Evolutionary conservation across 2,888 invertebrate genomes (phyloP).

Genomic region (Rhogogaster chlorosoma): DNA sequence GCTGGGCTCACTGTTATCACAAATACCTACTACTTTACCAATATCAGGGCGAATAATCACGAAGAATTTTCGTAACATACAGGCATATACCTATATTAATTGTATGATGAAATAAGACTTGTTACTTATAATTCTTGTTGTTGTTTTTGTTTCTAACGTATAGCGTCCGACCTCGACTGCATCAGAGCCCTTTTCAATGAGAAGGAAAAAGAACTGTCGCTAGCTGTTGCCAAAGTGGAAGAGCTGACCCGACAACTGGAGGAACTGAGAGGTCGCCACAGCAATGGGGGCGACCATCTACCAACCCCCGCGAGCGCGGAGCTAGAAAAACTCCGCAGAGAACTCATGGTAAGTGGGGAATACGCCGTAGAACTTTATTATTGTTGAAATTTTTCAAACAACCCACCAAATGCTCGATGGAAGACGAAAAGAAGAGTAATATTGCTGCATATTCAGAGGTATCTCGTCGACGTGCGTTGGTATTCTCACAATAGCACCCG

Average conservation of each 20-base stretch:
- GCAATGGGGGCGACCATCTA: slow-evolving; percentile 76
- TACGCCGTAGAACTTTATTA: not conserved
- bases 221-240: slow-evolving; percentile 99
- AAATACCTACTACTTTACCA: not conserved
- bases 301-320: slow-evolving; percentile 90
- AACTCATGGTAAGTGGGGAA: slow-evolving; percentile 88
- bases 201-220: slow-evolving; percentile 96
- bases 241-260: slow-evolving; percentile 97
- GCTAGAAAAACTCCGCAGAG: slow-evolving; percentile 94
- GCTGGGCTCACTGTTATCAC: not conserved
- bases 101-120: not conserved
- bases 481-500: not conserved
- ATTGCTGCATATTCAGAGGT: not conserved
- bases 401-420: not conserved
- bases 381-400: not conserved
- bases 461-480: not conserved
- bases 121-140: not conserved
- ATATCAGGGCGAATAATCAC: not conserved
- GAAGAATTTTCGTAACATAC: not conserved
- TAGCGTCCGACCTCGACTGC: slow-evolving; percentile 97
- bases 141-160: slow-evolving; percentile 62
- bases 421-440: not conserved
- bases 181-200: slow-evolving; percentile 98
- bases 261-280: slow-evolving; percentile 85
- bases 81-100: not conserved